Evolutionary conservation across 2,888 invertebrate genomes (phyloP).

Genomic region (Flexamia atlantica): DNA sequence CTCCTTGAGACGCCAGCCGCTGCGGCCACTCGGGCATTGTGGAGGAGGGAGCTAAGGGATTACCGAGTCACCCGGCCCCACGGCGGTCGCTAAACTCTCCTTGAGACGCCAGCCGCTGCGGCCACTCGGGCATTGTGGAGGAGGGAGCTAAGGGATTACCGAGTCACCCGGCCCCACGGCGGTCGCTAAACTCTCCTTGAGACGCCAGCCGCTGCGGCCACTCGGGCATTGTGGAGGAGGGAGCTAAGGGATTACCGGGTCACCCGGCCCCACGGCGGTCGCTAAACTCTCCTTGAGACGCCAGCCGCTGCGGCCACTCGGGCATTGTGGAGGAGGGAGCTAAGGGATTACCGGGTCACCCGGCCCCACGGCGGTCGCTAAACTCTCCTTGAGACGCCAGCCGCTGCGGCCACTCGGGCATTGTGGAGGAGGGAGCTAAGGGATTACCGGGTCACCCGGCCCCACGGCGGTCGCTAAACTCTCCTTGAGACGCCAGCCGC

Average conservation of each 20-base stretch:
- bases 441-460: background rate
- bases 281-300: background rate
- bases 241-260: background rate
- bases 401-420: background rate
- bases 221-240: background rate
- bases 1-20: background rate
- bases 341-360: background rate
- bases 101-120: background rate
- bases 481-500: background rate
- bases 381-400: background rate
- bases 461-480: background rate
- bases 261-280: background rate
- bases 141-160: background rate
- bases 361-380: background rate
- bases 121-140: background rate
- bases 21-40: background rate
- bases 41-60: background rate
- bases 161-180: background rate
- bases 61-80: background rate
- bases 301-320: background rate
- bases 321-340: background rate
- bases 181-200: background rate
- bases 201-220: background rate
- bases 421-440: background rate
- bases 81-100: background rate